Conservation (phyloP, 2,797 vertebrate species). For the Poeciliopsis turneri region DNA sequence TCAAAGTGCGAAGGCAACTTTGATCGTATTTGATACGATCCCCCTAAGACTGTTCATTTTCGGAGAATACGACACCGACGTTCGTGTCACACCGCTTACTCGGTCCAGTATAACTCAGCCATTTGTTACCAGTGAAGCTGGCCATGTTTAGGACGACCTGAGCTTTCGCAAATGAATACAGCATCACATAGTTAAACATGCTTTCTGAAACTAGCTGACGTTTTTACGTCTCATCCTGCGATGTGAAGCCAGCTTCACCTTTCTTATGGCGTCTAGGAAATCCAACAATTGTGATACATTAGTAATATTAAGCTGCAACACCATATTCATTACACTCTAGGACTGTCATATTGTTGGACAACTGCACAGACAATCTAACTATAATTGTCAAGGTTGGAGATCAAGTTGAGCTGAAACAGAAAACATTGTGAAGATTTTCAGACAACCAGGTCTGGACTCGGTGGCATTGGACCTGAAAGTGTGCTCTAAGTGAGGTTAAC, state of each 20-base stretch:
- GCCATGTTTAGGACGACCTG: background rate
- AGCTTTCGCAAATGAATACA: background rate
- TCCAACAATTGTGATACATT: background rate
- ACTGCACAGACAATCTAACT: background rate
- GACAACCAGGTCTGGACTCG: background rate
- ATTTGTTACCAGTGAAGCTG: background rate
- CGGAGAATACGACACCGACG: too few species aligned
- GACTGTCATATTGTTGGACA: background rate
- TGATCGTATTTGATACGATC: too few species aligned
- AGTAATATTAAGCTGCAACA: background rate
- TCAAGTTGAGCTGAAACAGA: background rate
- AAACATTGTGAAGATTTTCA: background rate
- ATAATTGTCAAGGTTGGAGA: background rate
- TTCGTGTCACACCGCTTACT: too few species aligned
- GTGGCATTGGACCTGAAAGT: background rate
- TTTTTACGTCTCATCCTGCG: background rate
- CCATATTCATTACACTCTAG: background rate
- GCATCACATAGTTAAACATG: background rate
- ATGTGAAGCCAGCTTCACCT: background rate
- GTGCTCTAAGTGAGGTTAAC: background rate
- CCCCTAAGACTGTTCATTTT: too few species aligned
- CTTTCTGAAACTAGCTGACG: background rate
- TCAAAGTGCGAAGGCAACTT: too few species aligned
- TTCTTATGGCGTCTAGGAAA: background rate
- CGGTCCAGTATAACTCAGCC: too few species aligned